Base-by-base conservation (phyloP, 2,888 invertebrate genomes). In the Peribatodes rhomboidaria region DNA sequence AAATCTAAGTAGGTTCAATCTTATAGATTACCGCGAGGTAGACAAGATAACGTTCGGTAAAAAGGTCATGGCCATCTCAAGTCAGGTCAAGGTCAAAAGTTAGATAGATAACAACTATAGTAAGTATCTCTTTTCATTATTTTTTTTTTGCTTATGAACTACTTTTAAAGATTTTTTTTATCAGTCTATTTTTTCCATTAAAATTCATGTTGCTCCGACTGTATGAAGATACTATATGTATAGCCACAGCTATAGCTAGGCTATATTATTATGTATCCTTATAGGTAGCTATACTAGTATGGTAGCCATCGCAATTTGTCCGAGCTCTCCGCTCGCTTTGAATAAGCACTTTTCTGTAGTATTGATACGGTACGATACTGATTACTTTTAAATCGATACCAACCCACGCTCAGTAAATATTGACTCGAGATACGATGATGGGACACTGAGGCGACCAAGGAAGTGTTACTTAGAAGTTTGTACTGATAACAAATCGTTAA, bases 401-500 rank as follows among this genome's bases (percentile, higher is more conserved):
- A 88, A 79, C 92, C 92, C 89, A 93, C 92, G 88, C 88, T 85
- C 73, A 50, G 80, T 88, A 84, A 92, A 93, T 91, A 92, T 93
- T 92, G 81, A 88, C 77, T 70, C 65, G 76, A 87, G 89, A 92
- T 91, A 89, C 76, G 75, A 76, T 74, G 71, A 65, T 71, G 70
- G 78, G 74, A 78, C 79, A 78, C 74, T 76, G 77, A 74, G 77
- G 77, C 76, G 79, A 74, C 72, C 77, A 69, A 85, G 87, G 88
- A 87, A 87, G 88, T 87, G 79, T 85, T 92, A 90, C 90, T 87
- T 69, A 85, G 92, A 90, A 90, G 85, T 88, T 86, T 86, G 81
- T 86, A 82, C 80, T 77, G 88, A 88, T 90, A 88, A 86, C 81
- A 86, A 74, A 79, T 81, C 80, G 83, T 85, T 79, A 82, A 79